Base-by-base conservation (phyloP, 2,113 vertebrate genomes). In the Phylloscopus trochilus region DNA sequence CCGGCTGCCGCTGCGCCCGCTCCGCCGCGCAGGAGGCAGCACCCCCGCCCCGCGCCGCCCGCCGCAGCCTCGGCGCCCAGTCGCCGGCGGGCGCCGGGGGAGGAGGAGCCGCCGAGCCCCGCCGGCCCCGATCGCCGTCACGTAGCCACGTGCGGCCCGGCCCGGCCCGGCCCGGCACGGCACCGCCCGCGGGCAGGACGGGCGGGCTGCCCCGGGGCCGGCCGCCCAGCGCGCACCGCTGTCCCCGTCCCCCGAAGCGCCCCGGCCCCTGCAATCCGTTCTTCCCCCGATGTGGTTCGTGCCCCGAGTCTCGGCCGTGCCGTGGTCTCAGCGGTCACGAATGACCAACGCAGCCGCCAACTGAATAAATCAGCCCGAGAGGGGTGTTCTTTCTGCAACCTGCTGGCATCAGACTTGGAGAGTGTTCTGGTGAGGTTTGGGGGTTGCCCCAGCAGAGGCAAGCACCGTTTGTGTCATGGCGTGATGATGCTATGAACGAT, bases 121-220 rank as follows among this genome's bases (percentile, higher is more conserved):
- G 97, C 98, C 98, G 98, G 97, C 98, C 98, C 98, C 98, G 96
- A 97, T 98, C 98, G 98, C 98, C 98, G 97, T 99, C 98, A 99
- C 98, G 98, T 98, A 98, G 95, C 97, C 98, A 99, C 98, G 99
- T 99, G 99, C 98, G 98, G 79, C 87, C 87, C 97, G 91, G 97
- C 97, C 97, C 88, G 58, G 67, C 60, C 9, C 39, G 39, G 39
- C 39, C 9, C 39, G 39, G 39, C 39, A 39, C 77, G 56, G 77
- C 90, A 23, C 73, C 64, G n/a, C 83, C 78, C 24, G 74, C 51
- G 51, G 63, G 26, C 63, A 46, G 63, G 12, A 23, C 70, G 8
- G 52, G 23, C 9, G 43, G 49, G 52, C 18, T 47, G 56, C 39
- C n/a, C 46, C 41, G 41, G 49, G 46, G 43, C 51, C 11, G 83